Conservation (phyloP, 2,113 vertebrate species). For the Corythaeola cristata region DNA sequence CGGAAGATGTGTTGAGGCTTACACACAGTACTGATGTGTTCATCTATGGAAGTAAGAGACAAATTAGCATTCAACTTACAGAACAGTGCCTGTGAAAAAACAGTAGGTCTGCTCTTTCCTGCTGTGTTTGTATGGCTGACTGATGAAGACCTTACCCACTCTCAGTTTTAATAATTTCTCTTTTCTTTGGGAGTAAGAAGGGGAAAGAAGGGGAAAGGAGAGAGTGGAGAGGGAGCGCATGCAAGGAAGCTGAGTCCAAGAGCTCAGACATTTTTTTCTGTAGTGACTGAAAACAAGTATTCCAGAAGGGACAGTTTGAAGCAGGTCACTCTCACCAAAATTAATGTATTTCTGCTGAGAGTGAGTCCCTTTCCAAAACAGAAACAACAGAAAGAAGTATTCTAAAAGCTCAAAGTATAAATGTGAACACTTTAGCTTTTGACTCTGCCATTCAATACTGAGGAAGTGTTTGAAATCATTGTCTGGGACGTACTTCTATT, state of each 20-base stretch:
- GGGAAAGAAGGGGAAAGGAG: not conserved
- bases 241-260: not conserved
- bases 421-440: not conserved
- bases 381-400: not conserved
- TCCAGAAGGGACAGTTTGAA: not conserved
- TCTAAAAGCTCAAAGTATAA: not conserved
- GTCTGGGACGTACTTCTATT: not conserved
- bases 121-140: not conserved
- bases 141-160: not conserved
- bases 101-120: not conserved
- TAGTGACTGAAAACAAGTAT: not conserved
- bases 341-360: not conserved
- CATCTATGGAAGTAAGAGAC: not conserved
- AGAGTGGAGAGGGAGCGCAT: not conserved
- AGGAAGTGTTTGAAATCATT: not conserved
- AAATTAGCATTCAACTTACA: not conserved
- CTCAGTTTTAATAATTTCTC: not conserved
- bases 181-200: not conserved
- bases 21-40: not conserved
- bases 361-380: not conserved
- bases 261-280: not conserved
- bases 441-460: not conserved
- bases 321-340: not conserved
- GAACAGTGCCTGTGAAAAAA: not conserved
- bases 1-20: not conserved